Percentiles rank a stretch among this genome's conserved stretches.
Conservation (phyloP, 2,888 invertebrate species). For the Chloroclystis v-ata region DNA sequence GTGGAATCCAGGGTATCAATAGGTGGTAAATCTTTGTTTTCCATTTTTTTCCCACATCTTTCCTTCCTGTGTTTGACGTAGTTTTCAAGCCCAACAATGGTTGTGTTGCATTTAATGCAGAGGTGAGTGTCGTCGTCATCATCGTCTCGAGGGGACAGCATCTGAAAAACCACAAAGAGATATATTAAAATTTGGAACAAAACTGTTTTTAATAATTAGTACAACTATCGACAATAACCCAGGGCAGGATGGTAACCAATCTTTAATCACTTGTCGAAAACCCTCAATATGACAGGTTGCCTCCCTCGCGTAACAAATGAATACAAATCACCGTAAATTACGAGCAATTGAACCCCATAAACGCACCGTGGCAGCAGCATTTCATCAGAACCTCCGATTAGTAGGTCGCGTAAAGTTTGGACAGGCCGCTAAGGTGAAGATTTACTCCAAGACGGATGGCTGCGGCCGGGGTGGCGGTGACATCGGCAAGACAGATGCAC, state of each 20-base stretch:
- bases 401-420: slow-evolving; percentile 21
- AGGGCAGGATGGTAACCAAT: background rate
- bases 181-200: too few relatives aligned
- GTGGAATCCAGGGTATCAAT: slow-evolving; percentile 64
- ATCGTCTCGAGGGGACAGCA: slow-evolving; percentile 77
- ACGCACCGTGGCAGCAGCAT: slow-evolving; percentile 14
- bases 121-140: slow-evolving; percentile 91
- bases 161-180: slow-evolving; percentile 46
- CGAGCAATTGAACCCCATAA: slow-evolving; percentile 4
- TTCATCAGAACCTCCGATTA: slow-evolving; percentile 21
- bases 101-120: slow-evolving; percentile 91
- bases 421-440: slow-evolving; percentile 28
- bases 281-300: background rate
- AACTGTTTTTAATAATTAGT: too few relatives aligned
- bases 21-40: slow-evolving; percentile 49
- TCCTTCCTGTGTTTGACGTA: slow-evolving; percentile 90
- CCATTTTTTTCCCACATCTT: slow-evolving; percentile 76
- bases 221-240: background rate
- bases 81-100: slow-evolving; percentile 89
- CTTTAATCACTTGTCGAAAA: background rate
- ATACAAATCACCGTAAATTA: slow-evolving; percentile 1
- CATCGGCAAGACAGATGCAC: slow-evolving; percentile 43
- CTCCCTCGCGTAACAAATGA: background rate
- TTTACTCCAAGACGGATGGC: slow-evolving; percentile 40
- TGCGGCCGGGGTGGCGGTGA: slow-evolving; percentile 38